Evolutionary conservation across 30 jellyfish, hydroid and myxozoan species (phyloP).

Genomic region (Morbakka virulenta): DNA sequence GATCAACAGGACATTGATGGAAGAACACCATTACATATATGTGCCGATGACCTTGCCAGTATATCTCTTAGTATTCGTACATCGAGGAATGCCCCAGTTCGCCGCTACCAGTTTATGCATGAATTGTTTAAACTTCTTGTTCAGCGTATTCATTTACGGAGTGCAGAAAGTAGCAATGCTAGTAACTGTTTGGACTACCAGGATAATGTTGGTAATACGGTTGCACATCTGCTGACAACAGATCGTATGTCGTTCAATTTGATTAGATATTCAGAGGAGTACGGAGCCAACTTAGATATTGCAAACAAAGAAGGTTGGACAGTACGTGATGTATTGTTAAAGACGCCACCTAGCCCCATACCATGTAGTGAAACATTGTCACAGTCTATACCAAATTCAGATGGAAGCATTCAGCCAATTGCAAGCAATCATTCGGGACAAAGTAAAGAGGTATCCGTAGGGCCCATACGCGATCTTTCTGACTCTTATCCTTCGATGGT

Average conservation of each 20-base stretch:
- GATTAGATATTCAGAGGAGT: background rate
- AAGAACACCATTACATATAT: conserved; percentile 77
- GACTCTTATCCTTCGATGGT: background rate
- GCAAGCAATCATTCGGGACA: background rate
- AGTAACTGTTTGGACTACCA: background rate
- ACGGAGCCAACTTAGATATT: background rate
- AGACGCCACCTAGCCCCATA: background rate
- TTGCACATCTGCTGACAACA: background rate
- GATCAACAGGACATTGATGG: conserved; percentile 58
- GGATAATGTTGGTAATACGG: background rate
- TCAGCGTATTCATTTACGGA: background rate
- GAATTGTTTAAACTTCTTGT: background rate
- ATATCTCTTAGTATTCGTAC: background rate
- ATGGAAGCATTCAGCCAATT: background rate
- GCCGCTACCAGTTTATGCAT: background rate
- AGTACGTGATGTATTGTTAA: background rate
- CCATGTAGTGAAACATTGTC: background rate
- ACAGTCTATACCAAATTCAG: background rate
- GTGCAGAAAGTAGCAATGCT: background rate
- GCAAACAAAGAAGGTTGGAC: background rate
- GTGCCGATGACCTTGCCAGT: conserved; percentile 57
- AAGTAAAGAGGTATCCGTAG: background rate
- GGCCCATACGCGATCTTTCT: background rate
- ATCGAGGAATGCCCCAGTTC: background rate
- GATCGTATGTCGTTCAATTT: background rate